Percentiles rank a stretch among this genome's conserved stretches.
These are phyloP conservation scores for Tetrax tetrax DNA, from an alignment of 2,113 vertebrate genomes.

Conservation along the genomic window DNA sequence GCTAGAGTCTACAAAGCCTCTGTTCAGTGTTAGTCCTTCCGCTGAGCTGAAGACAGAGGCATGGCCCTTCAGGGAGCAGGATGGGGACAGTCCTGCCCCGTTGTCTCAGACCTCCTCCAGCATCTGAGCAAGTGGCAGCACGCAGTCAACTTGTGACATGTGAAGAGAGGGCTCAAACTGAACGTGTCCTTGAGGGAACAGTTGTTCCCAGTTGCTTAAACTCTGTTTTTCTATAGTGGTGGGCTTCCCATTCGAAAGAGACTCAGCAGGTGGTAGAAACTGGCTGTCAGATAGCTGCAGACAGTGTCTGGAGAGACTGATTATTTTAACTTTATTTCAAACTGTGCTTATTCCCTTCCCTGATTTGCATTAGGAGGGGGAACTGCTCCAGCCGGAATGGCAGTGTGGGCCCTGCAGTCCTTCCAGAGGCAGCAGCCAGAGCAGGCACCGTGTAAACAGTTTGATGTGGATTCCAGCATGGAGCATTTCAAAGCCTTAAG, in stretches of 20 bases:
- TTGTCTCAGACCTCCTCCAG: constrained; percentile 64
- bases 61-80: constrained; percentile 41
- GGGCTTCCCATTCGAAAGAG: not conserved
- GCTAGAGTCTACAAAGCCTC: constrained; percentile 58
- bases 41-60: constrained; percentile 12
- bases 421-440: constrained; percentile 1
- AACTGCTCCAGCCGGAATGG: not conserved
- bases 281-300: constrained; percentile 17
- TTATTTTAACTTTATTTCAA: constrained; percentile 18
- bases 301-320: constrained; percentile 3
- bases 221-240: not conserved
- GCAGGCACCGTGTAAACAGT: not conserved
- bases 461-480: constrained; percentile 20
- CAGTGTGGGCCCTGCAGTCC: not conserved
- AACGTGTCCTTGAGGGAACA: not conserved
- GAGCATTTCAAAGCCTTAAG: constrained; percentile 34
- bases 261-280: not conserved
- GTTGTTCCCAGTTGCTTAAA: not conserved
- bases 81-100: constrained; percentile 49
- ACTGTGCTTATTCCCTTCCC: constrained; percentile 10
- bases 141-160: constrained; percentile 73
- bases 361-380: constrained; percentile 15
- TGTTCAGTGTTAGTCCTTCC: constrained; percentile 62
- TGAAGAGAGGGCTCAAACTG: constrained; percentile 34
- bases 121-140: constrained; percentile 49